Base-by-base conservation (phyloP, 2,797 vertebrate genomes). In the Parauchenoglanis ngamensis region DNA sequence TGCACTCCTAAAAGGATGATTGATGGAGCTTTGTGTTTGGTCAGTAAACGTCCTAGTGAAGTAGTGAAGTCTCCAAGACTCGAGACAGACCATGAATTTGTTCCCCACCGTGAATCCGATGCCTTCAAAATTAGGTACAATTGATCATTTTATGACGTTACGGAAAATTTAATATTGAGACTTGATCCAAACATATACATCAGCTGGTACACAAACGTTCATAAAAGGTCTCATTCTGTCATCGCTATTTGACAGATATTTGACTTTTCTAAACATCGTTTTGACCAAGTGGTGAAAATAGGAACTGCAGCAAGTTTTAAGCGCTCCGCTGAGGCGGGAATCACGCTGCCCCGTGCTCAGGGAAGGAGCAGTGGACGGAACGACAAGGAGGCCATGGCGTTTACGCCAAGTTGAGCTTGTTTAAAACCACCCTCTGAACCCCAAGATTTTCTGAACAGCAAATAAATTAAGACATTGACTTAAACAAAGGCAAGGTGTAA, bases 41-140 rank as follows among this genome's bases (percentile, higher is more conserved):
- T 87, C 52, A 88, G 87, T 82, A 90, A 90, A 91, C 87, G 49
- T 59, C 77, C 10, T 23, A 2, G 54, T 59, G 77, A 57, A 78
- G 52, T 23, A 2, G 54, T 59, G 77, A 57, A 78, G 52, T 40
- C 77, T 40, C 77, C 31, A 77, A 75, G 73, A n/a, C 72, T 88
- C 25, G 23, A 65, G 78, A 85, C 4, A n/a, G 28, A 82, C 49
- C 40, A 52, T 8, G 35, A 46, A 31, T 19, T 6, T 25, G 52
- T 46, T 46, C 19, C 17, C 54, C 15, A 70, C 17, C 17, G 8
- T 40, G 67, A 70, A 40, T 21, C 68, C 7, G 19, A 3, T 65
- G n/a, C 25, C 10, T 65, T 65, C 17, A 3, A 65, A 13, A 65
- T 3, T 25, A 2, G 23, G 23, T 23, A 7, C 61, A 35, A 35